These are phyloP conservation scores for Chionis minor DNA, from an alignment of 2,113 vertebrate species.

Conservation along the genomic window DNA sequence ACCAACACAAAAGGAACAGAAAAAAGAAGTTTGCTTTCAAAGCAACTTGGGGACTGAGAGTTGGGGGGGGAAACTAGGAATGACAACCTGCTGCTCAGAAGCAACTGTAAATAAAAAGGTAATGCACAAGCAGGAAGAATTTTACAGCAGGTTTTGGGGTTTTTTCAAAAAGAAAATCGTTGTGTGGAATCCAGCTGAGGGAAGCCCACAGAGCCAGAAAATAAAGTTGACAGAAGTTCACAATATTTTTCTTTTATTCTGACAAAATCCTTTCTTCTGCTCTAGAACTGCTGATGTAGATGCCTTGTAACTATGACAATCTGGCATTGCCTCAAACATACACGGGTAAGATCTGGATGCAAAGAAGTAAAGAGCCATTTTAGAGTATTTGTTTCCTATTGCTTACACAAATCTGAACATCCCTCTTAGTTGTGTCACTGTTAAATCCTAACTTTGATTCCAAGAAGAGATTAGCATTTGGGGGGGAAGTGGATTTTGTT, in stretches of 20 bases:
- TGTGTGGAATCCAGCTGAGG: not conserved
- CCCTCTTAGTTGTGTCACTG: not conserved
- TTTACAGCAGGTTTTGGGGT: not conserved
- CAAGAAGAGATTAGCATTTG: not conserved
- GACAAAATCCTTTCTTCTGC: conserved; percentile 30
- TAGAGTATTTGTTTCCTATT: not conserved
- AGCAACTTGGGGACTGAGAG: not conserved
- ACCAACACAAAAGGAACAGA: not conserved
- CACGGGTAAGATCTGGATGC: not conserved
- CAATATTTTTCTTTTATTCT: conserved; percentile 30
- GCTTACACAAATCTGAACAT: not conserved
- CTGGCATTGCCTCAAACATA: not conserved
- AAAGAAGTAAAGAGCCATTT: conserved; percentile 21
- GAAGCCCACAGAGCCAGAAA: conserved; percentile 44
- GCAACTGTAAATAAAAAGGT: conserved; percentile 5
- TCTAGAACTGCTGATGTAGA: not conserved
- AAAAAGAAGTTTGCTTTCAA: not conserved
- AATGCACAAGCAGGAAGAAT: conserved; percentile 12
- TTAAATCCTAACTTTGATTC: not conserved
- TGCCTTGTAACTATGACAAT: not conserved
- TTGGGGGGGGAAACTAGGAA: not conserved
- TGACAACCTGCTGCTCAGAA: not conserved
- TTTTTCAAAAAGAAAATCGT: not conserved
- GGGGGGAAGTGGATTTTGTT: not conserved
- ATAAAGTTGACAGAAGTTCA: conserved; percentile 32